Base-by-base conservation (phyloP, 2,113 vertebrate genomes). In the Lontra canadensis region DNA sequence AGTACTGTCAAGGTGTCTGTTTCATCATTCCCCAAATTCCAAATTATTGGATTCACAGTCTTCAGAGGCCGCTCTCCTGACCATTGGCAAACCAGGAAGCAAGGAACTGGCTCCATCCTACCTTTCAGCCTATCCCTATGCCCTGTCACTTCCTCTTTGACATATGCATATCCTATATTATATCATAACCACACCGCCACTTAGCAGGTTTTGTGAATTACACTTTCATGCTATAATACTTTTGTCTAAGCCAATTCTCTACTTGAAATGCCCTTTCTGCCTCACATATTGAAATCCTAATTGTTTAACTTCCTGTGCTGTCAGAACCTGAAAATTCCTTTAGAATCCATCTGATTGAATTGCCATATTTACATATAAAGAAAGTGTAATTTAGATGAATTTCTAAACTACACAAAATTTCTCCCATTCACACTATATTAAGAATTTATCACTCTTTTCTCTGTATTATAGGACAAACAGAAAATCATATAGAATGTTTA, bases 391-490 rank as follows among this genome's bases (percentile, higher is more conserved):
- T 76, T 59, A 93, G n/a, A 82, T 74, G 11, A 86, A 76, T 93
- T 86, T 42, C 55, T 88, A 92, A 95, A 61, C 57, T 92, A 83
- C 23, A 44, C 31, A 85, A 67, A 88, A 57, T 96, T 94, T 91
- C 55, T 81, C 57, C 47, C 59, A 34, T 74, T 90, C 36, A 47
- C 15, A 3, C 14, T 57, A 17, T 94, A 73, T 65, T 57, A 20
- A 74, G 42, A 90, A 80, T 79, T 23, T 90, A 52, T 94, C 73
- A 63, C 74, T 81, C n/a, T 15, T 42, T 86, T 86, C 36, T 90
- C 23, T 89, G n/a, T 74, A 71, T 23, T 42, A 5, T 61, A 42
- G 26, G 20, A 82, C 65, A 65, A 36, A 90, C 23, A 86, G 52
- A 81, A 73, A 80, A 79, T 84, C 25, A 67, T 57, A 13, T 69